phyloP scores from a whole-genome alignment of 1,140 invertebrate species.

The Ganaspis sp. region DNA sequence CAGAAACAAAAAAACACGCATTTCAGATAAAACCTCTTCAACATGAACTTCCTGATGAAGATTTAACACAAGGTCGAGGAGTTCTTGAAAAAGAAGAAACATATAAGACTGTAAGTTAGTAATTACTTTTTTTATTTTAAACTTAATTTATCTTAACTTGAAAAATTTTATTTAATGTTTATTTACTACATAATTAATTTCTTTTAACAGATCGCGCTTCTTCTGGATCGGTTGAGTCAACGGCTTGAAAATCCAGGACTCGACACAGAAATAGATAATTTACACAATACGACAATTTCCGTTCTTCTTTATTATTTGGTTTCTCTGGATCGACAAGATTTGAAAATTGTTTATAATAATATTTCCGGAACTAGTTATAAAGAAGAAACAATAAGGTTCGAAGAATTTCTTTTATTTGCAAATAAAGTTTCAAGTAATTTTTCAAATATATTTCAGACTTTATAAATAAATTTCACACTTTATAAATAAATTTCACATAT shows the following conservation, averaged over 20 bases:
- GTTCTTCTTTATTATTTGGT: slow-evolving; percentile 68
- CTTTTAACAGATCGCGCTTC: slow-evolving; percentile 63
- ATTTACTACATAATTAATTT: not conserved
- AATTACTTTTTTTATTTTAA: slow-evolving; percentile 7
- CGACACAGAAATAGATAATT: slow-evolving; percentile 68
- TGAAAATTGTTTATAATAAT: slow-evolving; percentile 66
- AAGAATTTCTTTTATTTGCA: too few species aligned
- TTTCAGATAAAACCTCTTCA: slow-evolving; percentile 56
- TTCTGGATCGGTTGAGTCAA: slow-evolving; percentile 71
- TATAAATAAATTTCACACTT: slow-evolving; percentile 5
- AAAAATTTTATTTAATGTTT: too few species aligned
- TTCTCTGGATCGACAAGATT: slow-evolving; percentile 65
- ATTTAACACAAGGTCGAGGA: slow-evolving; percentile 70
- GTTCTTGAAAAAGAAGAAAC: slow-evolving; percentile 61
- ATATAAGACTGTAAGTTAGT: slow-evolving; percentile 65
- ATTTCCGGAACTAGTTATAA: slow-evolving; percentile 74
- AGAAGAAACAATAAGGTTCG: slow-evolving; percentile 71
- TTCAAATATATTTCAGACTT: not conserved
- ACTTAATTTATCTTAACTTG: too few species aligned
- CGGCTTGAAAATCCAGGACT: slow-evolving; percentile 73
- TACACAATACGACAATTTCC: slow-evolving; percentile 73
- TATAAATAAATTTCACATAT: too few species aligned
- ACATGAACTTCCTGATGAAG: slow-evolving; percentile 68
- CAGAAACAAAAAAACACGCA: slow-evolving; percentile 48
- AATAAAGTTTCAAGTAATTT: not conserved